Evolutionary conservation across 2,797 vertebrate species (phyloP).

Genomic region (Cirrhinus mrigala): DNA sequence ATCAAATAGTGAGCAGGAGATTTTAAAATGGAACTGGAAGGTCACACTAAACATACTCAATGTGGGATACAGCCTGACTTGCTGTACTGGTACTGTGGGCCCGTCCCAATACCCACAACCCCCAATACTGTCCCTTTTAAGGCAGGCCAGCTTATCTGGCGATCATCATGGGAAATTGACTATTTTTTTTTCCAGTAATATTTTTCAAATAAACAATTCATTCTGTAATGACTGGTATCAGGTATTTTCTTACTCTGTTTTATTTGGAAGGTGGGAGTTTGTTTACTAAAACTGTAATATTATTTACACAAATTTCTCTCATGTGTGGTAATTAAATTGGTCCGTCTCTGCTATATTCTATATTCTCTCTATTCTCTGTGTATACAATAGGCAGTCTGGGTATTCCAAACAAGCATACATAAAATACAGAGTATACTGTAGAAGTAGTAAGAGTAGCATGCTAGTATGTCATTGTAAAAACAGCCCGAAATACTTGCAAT

Average conservation of each 20-base stretch:
- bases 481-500: neutral
- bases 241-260: neutral
- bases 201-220: neutral
- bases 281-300: neutral
- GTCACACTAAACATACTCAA: neutral
- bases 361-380: too few species aligned
- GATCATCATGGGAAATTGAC: neutral
- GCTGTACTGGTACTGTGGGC: neutral
- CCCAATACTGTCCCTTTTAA: neutral
- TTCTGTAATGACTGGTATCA: neutral
- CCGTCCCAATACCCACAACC: neutral
- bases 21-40: neutral
- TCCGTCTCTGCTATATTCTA: neutral
- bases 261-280: neutral
- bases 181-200: neutral
- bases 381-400: neutral
- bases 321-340: neutral
- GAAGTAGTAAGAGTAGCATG: neutral
- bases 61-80: neutral
- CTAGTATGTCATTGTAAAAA: neutral
- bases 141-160: neutral
- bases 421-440: neutral
- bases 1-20: neutral
- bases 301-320: neutral
- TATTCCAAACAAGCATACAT: neutral